phyloP scores from a whole-genome alignment of 2,888 invertebrate genomes.

The Machimus rusticus region DNA sequence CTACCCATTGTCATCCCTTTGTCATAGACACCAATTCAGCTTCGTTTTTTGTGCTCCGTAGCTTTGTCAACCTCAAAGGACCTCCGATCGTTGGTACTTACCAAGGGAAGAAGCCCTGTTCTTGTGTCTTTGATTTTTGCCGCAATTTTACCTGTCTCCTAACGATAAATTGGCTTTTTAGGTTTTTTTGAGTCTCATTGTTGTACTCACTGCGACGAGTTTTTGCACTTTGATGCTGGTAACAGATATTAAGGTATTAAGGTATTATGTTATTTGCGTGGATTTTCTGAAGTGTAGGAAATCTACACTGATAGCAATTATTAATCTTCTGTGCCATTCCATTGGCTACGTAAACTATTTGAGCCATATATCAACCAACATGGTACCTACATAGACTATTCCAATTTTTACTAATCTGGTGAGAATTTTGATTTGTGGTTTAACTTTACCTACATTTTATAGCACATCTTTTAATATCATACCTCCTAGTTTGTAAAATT shows the following conservation, averaged over 20 bases:
- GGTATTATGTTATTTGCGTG: neutral
- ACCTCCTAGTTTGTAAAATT: too few relatives aligned
- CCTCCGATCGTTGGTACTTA: neutral
- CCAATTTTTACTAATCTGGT: too few relatives aligned
- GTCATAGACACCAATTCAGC: neutral
- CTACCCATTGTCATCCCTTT: constrained; percentile 8
- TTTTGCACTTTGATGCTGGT: neutral
- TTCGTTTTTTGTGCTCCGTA: neutral
- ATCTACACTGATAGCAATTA: neutral
- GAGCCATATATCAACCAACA: too few relatives aligned
- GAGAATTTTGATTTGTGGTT: too few relatives aligned
- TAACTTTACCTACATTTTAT: too few relatives aligned
- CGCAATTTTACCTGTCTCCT: neutral
- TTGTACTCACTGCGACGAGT: neutral
- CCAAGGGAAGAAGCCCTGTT: neutral
- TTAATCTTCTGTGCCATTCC: neutral
- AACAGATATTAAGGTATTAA: neutral
- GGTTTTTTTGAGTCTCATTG: neutral
- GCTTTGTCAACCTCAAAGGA: constrained; percentile 7
- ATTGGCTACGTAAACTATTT: too few relatives aligned
- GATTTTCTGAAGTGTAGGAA: neutral
- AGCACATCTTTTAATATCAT: too few relatives aligned
- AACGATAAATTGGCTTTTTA: neutral
- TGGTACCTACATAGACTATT: too few relatives aligned
- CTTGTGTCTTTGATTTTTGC: neutral